Evolutionary conservation across 1,140 invertebrate genomes (phyloP).

Genomic region (Pemphigus obesinymphae): DNA sequence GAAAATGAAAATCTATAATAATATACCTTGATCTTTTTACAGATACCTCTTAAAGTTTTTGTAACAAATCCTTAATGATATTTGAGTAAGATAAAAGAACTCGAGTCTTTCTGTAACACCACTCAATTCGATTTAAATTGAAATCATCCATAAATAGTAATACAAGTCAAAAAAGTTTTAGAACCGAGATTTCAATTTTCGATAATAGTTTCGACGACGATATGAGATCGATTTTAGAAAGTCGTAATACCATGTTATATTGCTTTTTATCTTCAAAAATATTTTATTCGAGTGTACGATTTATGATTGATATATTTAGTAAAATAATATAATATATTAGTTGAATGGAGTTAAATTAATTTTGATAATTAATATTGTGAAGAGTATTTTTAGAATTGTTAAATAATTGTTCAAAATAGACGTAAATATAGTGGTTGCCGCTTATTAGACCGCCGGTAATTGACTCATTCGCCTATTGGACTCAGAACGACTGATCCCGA

Average conservation of each 20-base stretch:
- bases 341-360: no score
- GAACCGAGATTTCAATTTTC: not conserved
- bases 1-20: not conserved
- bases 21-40: not conserved
- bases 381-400: no score
- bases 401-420: no score
- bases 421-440: no score
- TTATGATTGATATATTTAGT: no score
- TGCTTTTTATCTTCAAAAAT: not conserved
- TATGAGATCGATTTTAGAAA: not conserved
- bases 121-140: slow-evolving; percentile 12
- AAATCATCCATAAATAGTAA: slow-evolving; percentile 16
- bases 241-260: not conserved
- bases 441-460: no score
- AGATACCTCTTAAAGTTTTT: not conserved
- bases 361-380: no score
- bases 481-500: no score
- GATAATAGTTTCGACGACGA: not conserved
- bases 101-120: not conserved
- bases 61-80: not conserved
- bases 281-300: no score
- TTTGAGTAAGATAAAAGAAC: not conserved
- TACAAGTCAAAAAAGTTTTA: not conserved
- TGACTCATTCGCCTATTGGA: no score
- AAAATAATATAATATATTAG: no score